phyloP scores from a whole-genome alignment of 2,888 invertebrate species.

The Dione vanillae region DNA sequence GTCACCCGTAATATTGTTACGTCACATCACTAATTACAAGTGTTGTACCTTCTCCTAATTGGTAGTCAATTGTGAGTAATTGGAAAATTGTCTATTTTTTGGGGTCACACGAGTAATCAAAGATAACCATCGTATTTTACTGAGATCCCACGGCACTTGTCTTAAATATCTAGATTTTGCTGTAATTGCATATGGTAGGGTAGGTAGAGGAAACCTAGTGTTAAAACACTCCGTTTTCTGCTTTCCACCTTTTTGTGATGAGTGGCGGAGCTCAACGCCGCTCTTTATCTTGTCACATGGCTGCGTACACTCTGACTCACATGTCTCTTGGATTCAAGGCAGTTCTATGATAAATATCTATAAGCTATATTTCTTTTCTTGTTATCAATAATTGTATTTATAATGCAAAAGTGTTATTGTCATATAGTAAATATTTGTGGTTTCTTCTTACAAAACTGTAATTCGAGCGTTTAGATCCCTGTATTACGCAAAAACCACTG shows the following conservation, averaged over 20 bases:
- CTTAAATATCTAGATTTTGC: background rate
- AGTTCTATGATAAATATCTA: no score
- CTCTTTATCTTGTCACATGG: no score
- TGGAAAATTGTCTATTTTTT: constrained; percentile 39
- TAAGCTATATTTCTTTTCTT: background rate
- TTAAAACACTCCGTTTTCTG: no score
- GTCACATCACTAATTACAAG: constrained; percentile 22
- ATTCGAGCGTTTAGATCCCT: constrained; percentile 2
- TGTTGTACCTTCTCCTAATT: constrained; percentile 19
- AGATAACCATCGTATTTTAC: background rate
- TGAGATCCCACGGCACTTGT: constrained; percentile 18
- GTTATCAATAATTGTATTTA: background rate
- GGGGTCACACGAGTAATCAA: constrained; percentile 33
- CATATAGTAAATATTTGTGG: constrained; percentile 8
- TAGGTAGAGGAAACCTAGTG: no score
- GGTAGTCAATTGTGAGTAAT: constrained; percentile 34
- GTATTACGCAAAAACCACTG: constrained; percentile 22
- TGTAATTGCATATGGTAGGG: background rate
- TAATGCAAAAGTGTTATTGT: background rate
- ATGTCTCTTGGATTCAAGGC: no score
- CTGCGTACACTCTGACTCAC: no score
- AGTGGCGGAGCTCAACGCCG: no score
- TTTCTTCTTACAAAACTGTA: constrained; percentile 10
- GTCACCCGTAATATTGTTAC: constrained; percentile 2
- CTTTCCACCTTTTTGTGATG: no score